Evolutionary conservation across 2,113 vertebrate species (phyloP), one percentile per base, ranked within the genome.

Genomic region (Donacobius atricapilla): DNA sequence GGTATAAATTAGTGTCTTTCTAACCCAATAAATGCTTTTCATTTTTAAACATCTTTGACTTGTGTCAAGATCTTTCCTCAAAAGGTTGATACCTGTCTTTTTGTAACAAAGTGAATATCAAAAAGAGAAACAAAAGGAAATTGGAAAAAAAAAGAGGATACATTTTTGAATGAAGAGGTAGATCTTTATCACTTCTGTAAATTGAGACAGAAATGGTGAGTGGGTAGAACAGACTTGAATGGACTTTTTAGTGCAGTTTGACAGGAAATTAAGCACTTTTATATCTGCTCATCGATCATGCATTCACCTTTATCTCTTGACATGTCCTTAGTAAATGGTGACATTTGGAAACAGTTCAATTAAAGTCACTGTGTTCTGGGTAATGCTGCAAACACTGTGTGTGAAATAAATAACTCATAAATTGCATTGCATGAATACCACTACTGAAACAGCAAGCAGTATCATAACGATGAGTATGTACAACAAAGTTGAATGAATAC

Each of bases 281-380:
- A 73, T 91, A 90, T 81, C 51, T 97, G 42, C 53, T 97, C 93
- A 97, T 97, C 89, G 93, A 96, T 98, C 96, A 97, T 80, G 77
- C 31, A 31, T 94, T 98, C 95, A 97, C 96, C 96, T 98, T 98
- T 97, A 95, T 87, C 79, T 97, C 69, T 53, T 94, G 95, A 58
- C 91, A 96, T 63, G 94, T 96, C 87, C 87, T 90, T 94, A 94
- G 85, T 95, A 96, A 96, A 93, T 25, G 61, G 71, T 97, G 94
- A 97, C 95, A 97, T 97, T 97, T 97, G 64, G 63, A 97, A 96
- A 96, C 8, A 19, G 79, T 93, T 97, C 95, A 97, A 91, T 97
- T 97, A 73, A 90, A 90, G 45, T 79, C 70, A 92, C 39, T 93
- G 83, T 95, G 87, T 96, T 98, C 90, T 95, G 66, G 47, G 11